Base-by-base conservation (phyloP, 2,888 invertebrate species). In the Onchidella celtica region DNA sequence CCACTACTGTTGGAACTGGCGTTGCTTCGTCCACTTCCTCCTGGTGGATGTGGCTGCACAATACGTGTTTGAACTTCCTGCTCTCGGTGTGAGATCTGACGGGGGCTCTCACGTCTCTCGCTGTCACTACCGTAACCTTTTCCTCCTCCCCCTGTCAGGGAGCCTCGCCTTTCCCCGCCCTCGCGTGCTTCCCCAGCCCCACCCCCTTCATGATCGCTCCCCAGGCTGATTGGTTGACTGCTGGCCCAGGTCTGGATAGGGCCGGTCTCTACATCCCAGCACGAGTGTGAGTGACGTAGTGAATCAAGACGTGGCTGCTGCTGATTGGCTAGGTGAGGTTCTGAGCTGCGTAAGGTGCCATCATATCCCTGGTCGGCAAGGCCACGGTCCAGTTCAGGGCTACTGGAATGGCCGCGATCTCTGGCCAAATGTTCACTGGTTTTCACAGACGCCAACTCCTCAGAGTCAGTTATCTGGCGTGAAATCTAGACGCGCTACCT, bases 191-290 rank as follows among this genome's bases (percentile, higher is more conserved):
- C 73, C 57, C 73, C 55, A 29, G 57, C 38, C 66, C 66, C 57
- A 17, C 55, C 57, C 24, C 57, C 65, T 73, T 73, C 73, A 73
- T 79, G 66, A 57, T 79, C 79, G 66, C 73, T 73, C 66, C 79
- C 73, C 73, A 73, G 55, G 27, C 73, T 70, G 70, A 61, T 79
- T 21, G 73, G 27, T 32, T 47, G 21, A 24, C 2, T 1, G 0
- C 11, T 24, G 40, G 55, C 34, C 63, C 55, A 40, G 32, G 4
- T 34, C 47, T 29, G 68, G 3, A 27, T 14, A 63, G 17, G 59
- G 3, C 36, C 21, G 32, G 14, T 32, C 21, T 27, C 59, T 68
- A 68, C 77, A 68, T 68, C 55, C 29, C 55, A 2, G 14, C 17
- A 4, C n/a, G 36, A 27, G 29, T 17, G 17, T 17, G 29, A 40